Base-by-base conservation (phyloP, 2,888 invertebrate genomes). In the Rhopalosiphum nymphaeae region DNA sequence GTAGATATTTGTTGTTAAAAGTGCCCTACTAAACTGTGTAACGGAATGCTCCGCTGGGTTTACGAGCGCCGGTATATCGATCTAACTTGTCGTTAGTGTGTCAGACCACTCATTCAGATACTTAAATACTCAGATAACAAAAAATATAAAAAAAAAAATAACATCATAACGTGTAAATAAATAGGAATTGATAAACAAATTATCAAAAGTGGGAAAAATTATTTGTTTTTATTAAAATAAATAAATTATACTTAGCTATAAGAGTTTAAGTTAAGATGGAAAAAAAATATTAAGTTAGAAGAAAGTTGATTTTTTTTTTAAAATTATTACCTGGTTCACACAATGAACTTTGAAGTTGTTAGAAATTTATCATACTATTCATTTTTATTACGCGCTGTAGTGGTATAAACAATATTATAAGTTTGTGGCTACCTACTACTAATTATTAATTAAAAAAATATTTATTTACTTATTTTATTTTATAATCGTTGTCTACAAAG, bases 81-180 rank as follows among this genome's bases (percentile, higher is more conserved):
- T 78, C 78, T 78, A 78, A 78, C 78, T 78, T 9, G 36, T 78
- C 36, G 78, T 78, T 78, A 78, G 78, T 78, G 36, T 78, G 78
- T 36, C 78, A 78, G 36, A 21, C 36, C 9, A 78, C 21, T 21
- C 16, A 78, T 9, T 78, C 1, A 16, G 16, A 67, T n/a, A 67
- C 16, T 67, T 25, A n/a, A n/a, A 67, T 67, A 16, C 16, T 67
- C 21, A 78, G 21, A n/a, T n/a, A n/a, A n/a, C n/a, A n/a, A n/a
- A n/a, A n/a, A n/a, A 16, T 16, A 36, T 67, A 36, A 49, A 11
- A 11, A 49, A 7, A 49, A 11, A 49, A 49, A 49, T n/a, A n/a
- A 36, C 0, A 67, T 36, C n/a, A 67, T n/a, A 67, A 36, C 36
- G 9, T 36, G 36, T 16, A 78, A 57, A 78, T 36, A 36, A 78